A percentile compares a stretch with the other conserved stretches of the same genome.
Evolutionary conservation across 2,888 invertebrate species (phyloP).

Genomic region (Parnassius orleans): DNA sequence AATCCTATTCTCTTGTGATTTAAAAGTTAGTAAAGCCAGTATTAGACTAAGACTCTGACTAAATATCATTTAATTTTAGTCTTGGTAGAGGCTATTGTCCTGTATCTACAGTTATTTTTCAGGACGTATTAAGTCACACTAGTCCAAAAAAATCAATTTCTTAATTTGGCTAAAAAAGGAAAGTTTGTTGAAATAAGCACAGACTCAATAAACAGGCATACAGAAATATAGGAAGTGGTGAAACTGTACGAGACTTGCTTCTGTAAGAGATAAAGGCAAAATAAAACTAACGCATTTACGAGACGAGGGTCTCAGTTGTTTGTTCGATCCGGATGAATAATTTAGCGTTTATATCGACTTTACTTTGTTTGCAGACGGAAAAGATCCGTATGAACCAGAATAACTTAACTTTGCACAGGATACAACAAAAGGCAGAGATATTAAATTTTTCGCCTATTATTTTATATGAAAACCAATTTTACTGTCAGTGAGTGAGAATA

Average conservation of each 20-base stretch:
- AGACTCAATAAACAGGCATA: neutral
- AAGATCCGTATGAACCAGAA: conserved; percentile 1
- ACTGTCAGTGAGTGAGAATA: no score
- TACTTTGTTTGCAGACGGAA: conserved; percentile 18
- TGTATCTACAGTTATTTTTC: no score
- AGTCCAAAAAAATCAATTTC: no score
- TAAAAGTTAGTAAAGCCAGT: no score
- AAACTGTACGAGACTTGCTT: conserved; percentile 8
- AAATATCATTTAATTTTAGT: no score
- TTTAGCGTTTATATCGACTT: conserved; percentile 23
- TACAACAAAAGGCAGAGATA: neutral
- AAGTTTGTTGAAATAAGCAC: neutral
- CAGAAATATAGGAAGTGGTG: neutral
- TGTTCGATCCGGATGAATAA: conserved; percentile 25
- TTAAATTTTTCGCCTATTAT: no score
- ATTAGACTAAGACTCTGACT: no score
- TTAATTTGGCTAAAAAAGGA: no score
- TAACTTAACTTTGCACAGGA: neutral
- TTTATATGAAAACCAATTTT: no score
- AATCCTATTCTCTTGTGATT: no score
- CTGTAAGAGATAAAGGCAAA: conserved; percentile 20
- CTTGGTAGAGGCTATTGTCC: no score
- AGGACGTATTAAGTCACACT: no score
- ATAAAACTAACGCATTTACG: conserved; percentile 25
- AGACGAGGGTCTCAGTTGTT: conserved; percentile 24